Percentiles rank a stretch among this genome's conserved stretches.
Evolutionary conservation across 1,140 invertebrate genomes (phyloP).

Genomic region (Campoletis sonorensis): DNA sequence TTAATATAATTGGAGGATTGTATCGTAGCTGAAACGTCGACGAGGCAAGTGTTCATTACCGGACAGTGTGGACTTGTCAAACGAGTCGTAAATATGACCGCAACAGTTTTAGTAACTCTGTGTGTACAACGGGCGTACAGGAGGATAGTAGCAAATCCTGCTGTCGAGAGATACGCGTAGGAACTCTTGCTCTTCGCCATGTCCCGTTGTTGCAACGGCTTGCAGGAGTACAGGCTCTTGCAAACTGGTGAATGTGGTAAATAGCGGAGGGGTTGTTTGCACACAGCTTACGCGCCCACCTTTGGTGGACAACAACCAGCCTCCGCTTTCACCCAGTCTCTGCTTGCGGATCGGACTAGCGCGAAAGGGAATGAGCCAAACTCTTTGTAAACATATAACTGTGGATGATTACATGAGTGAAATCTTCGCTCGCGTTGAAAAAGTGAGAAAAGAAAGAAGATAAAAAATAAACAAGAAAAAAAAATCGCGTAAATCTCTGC

Average conservation of each 20-base stretch:
- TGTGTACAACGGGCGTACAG: background rate
- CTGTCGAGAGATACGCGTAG: background rate
- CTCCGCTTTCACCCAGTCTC: constrained; percentile 50
- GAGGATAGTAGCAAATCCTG: constrained; percentile 12
- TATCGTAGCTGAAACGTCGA: background rate
- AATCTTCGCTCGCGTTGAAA: background rate
- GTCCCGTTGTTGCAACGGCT: constrained; percentile 5
- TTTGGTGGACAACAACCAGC: constrained; percentile 61
- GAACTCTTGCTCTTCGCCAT: background rate
- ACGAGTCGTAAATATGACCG: constrained; percentile 22
- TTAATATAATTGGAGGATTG: background rate
- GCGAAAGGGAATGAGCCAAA: constrained; percentile 32
- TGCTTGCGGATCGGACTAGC: constrained; percentile 64
- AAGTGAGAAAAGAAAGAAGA: background rate
- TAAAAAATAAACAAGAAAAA: background rate
- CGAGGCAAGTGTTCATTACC: background rate
- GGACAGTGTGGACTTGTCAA: constrained; percentile 14
- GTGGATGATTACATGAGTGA: constrained; percentile 32
- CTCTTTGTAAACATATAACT: constrained; percentile 19
- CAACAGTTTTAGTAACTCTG: background rate
- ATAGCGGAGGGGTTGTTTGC: constrained; percentile 63
- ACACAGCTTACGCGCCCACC: constrained; percentile 64
- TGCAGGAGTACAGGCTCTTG: background rate
- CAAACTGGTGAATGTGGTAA: constrained; percentile 52
- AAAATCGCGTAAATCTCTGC: constrained; percentile 28